phyloP scores from a whole-genome alignment of 2,888 invertebrate genomes.

The Limnephilus marmoratus region DNA sequence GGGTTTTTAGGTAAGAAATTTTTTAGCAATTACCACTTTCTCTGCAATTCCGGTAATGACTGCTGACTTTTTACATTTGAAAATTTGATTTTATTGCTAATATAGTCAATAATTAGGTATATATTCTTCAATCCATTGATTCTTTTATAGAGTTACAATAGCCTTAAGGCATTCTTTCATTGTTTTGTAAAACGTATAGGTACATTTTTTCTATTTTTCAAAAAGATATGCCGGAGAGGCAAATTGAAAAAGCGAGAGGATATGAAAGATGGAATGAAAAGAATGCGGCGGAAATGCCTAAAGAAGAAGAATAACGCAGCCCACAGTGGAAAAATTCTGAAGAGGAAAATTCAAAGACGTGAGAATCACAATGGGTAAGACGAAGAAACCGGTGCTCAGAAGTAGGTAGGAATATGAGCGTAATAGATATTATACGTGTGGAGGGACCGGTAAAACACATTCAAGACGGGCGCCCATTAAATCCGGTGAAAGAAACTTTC shows the following conservation, averaged over 20 bases:
- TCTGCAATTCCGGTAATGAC: background rate
- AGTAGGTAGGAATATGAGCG: background rate
- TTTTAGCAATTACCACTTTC: background rate
- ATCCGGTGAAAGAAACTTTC: background rate
- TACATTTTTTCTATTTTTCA: background rate
- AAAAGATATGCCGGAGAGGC: background rate
- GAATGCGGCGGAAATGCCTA: background rate
- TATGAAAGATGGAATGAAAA: background rate
- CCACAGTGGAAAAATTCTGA: background rate
- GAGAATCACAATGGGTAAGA: background rate
- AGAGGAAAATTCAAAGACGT: constrained; percentile 2
- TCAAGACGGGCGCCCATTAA: background rate
- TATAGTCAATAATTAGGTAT: background rate
- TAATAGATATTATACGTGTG: background rate
- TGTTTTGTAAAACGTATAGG: background rate
- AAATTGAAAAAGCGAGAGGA: background rate
- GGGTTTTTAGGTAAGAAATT: background rate
- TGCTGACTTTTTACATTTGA: background rate
- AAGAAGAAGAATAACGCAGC: background rate
- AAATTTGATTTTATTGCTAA: background rate
- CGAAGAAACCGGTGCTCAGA: background rate
- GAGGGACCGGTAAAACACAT: background rate
- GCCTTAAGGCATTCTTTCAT: background rate
- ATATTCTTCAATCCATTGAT: background rate
- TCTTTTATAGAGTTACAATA: background rate